Base-by-base conservation (phyloP, 1,140 invertebrate genomes). In the Triops longicaudatus region DNA sequence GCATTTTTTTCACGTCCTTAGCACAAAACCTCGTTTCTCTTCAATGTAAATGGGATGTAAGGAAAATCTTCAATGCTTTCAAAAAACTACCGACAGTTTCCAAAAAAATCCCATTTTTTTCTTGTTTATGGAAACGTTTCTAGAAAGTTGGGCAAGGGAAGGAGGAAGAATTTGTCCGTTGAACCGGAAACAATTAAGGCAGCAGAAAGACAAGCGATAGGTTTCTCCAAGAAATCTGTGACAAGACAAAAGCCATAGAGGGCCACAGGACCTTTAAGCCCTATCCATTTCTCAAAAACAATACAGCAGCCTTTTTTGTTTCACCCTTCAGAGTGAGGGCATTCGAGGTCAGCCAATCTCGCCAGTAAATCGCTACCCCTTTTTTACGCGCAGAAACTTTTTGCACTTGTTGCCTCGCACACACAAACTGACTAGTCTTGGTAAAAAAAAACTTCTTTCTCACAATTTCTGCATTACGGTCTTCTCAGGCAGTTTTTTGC, bases 381-480 rank as follows among this genome's bases (percentile, higher is more conserved):
- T n/a, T 22, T 9, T 63, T 63, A 11, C 43, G 14, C 50, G 50
- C 31, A 37, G 31, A 37, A 37, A 37, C 31, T 63, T 63, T 63
- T 63, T 63, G 50, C 50, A 63, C 50, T 63, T 63, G 50, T 63
- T 63, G 50, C 50, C 50, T 63, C 50, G 50, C 50, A 63, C 50
- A 63, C 50, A n/a, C 22, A 63, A 17, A 63, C 50, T 63, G 50
- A 63, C 50, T 63, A 63, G 50, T 63, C 50, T 63, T 22, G 14
- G 50, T 63, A 63, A 63, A 63, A n/a, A 22, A 63, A 63, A 63
- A 22, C 4, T 2, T n/a, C 1, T 63, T 63, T 22, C 17, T 7
- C 22, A 63, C 50, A 22, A 17, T 17, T 63, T 22, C 50, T 63
- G 14, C 50, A n/a, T 12, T 22, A 22, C 14, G 22, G 0, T 22